Conservation (phyloP, 2,113 vertebrate genomes). For the Ptychochromis oligacanthus region DNA sequence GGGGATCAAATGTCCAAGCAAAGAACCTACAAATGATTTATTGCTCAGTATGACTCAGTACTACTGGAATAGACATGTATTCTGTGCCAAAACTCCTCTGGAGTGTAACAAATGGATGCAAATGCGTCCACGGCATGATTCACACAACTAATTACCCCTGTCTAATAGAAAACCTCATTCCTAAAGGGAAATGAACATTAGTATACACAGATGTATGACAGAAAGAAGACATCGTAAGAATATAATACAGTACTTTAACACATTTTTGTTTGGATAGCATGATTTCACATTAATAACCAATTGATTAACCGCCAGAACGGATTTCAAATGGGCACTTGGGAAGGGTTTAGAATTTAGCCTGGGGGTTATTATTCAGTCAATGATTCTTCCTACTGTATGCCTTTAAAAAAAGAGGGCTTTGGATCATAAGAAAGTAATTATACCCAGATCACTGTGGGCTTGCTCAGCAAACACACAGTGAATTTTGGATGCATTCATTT, state of each 20-base stretch:
- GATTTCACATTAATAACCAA: conserved; percentile 23
- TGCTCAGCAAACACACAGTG: conserved; percentile 22
- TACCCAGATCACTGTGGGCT: conserved; percentile 19
- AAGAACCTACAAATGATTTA: conserved; percentile 31
- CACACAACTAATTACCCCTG: conserved; percentile 37
- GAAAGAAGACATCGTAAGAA: conserved; percentile 1
- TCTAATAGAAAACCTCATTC: conserved; percentile 21
- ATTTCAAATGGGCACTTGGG: conserved; percentile 12
- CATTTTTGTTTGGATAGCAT: conserved; percentile 11
- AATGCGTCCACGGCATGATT: conserved; percentile 17
- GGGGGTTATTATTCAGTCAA: conserved; percentile 37
- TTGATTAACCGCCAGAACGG: conserved; percentile 15
- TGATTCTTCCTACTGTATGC: conserved; percentile 2
- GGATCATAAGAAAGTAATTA: conserved; percentile 31
- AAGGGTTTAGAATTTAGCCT: conserved; percentile 11
- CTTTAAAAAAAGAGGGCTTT: conserved; percentile 3
- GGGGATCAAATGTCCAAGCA: conserved; percentile 17
- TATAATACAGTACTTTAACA: neutral
- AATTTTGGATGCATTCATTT: conserved; percentile 14
- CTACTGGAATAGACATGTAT: neutral
- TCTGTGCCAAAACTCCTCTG: conserved; percentile 19
- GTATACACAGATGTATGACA: neutral
- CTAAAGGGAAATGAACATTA: neutral
- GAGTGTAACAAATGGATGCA: conserved; percentile 33
- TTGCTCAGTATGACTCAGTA: conserved; percentile 16